Conservation (phyloP, 2,888 invertebrate genomes). For the Caenorhabditis doughertyi region DNA sequence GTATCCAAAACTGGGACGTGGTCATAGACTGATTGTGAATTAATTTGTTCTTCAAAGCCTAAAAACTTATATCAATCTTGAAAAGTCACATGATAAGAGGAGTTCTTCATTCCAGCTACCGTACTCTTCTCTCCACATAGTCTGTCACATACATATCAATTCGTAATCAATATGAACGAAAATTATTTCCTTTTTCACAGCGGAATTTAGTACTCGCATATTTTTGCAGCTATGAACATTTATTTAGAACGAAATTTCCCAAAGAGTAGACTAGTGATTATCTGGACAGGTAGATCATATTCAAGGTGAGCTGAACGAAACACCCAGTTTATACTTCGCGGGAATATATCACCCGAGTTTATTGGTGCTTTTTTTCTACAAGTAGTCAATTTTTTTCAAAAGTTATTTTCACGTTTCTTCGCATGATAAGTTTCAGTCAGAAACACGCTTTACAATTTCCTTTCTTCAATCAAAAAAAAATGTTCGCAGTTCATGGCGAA, state of each 20-base stretch:
- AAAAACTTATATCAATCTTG: background rate
- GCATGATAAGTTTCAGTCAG: no score
- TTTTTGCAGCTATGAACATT: no score
- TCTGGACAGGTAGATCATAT: conserved; percentile 15
- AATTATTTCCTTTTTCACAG: background rate
- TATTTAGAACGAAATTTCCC: background rate
- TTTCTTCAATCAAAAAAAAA: no score
- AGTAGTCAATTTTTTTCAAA: no score
- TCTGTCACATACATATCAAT: conserved; percentile 3
- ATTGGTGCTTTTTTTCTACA: no score
- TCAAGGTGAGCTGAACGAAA: background rate
- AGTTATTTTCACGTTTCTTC: no score
- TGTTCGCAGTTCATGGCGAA: no score
- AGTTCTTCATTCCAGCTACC: background rate
- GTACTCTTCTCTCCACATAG: conserved; percentile 17
- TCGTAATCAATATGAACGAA: background rate
- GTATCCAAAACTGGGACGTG: no score
- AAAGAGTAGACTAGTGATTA: conserved; percentile 1
- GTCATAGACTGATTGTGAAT: background rate
- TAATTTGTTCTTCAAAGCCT: background rate
- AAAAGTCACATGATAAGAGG: conserved; percentile 12
- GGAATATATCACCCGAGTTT: no score
- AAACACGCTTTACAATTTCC: no score
- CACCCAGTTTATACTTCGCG: background rate
- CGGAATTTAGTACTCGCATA: no score